These are phyloP conservation scores for Esox niger DNA, from an alignment of 2,113 vertebrate genomes.

Conservation along the genomic window DNA sequence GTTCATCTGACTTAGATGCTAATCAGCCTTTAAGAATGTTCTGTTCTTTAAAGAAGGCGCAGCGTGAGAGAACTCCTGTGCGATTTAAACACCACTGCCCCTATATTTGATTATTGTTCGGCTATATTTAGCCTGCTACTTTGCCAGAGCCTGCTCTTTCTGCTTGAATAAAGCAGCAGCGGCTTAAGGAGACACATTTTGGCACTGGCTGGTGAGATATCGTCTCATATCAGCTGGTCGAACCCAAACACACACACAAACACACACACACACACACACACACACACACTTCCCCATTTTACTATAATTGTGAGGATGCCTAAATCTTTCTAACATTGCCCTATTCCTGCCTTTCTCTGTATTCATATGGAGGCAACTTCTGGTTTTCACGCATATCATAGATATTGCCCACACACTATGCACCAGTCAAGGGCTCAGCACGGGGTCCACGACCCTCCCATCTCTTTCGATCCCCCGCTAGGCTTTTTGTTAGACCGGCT, in stretches of 20 bases:
- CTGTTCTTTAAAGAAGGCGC: neutral
- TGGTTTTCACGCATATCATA: no score
- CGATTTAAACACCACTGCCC: neutral
- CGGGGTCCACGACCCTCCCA: neutral
- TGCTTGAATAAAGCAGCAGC: neutral
- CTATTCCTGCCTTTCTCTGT: no score
- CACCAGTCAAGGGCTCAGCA: neutral
- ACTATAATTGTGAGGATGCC: no score
- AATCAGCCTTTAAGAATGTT: neutral
- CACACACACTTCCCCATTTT: no score
- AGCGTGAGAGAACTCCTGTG: neutral
- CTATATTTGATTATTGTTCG: neutral
- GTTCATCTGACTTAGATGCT: neutral
- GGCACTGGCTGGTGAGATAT: neutral
- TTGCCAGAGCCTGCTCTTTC: neutral
- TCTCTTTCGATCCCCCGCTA: neutral
- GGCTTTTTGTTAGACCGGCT: neutral
- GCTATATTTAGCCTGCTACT: constrained; percentile 1
- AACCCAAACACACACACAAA: no score
- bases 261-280: no score
- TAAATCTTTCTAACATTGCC: no score
- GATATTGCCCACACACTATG: no score
- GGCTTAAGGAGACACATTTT: neutral
- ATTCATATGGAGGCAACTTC: no score
- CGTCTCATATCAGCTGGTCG: no score